Base-by-base conservation (phyloP, 2,888 invertebrate species). In the Chouioia cunea region DNA sequence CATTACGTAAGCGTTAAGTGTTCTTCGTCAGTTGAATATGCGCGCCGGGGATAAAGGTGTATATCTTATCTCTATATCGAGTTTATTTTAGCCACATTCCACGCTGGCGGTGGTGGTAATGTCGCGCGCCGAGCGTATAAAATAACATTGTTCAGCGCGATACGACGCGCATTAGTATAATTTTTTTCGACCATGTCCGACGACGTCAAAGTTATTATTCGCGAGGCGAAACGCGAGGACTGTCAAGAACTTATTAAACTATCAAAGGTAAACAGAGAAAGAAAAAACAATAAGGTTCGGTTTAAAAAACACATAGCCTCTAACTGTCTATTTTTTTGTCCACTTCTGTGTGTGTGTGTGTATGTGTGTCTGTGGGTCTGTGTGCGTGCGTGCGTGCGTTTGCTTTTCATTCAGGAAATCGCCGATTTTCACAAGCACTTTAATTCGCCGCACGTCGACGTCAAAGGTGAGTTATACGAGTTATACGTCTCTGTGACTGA, bases 211-310 rank as follows among this genome's bases (percentile, higher is more conserved):
- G 68, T 79, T 65, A 69, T 67, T 47, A 77, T 84, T 71, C 80
- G 83, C 15, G 79, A 77, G 65, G 81, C 80, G 4, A 77, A 67
- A 46, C 78, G 79, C 16, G 80, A 82, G 66, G 83, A 84, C 75
- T 83, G 84, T 63, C 69, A 74, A 58, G 73, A 74, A 22, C 78
- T 84, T 56, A 76, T 73, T 56, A 53, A 69, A 46, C 43, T 74
- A 46, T 74, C 74, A 14, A 69, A 47, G 69, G 74, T 74, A 60
- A 65, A 36, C 10, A 10, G 6, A 4, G 10, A 36, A 8, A 10
- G 10, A 36, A 36, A 10, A 6, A 36, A 36, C 12, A 36, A 27
- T 36, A 36, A 36, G 10, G 36, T 6, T 36, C 36, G 36, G 6
- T 6, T 36, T 12, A 36, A 6, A 27, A 36, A 36, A 36, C n/a